Base-by-base conservation (phyloP, 2,113 vertebrate genomes). In the Todiramphus saurophagus region DNA sequence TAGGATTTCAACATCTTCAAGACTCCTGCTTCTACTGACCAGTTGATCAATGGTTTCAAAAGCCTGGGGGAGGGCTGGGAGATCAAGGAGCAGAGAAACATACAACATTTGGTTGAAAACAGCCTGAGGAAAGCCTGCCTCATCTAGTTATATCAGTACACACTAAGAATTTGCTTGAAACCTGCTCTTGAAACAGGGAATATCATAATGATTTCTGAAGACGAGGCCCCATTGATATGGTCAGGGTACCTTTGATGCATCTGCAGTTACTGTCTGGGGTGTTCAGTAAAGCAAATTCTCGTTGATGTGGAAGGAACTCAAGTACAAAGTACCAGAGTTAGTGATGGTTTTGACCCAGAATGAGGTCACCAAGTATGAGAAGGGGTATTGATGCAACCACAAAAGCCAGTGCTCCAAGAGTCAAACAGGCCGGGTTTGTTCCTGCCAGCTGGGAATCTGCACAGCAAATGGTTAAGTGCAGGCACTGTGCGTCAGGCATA, bases 391-490 rank as follows among this genome's bases (percentile, higher is more conserved):
- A 24, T 4, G 6, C 7, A 19, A 7, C 41, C 39, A 56, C 35
- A 51, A 64, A 76, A 89, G 8, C 30, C 63, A 18, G 39, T 20
- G 30, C 79, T 73, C 11, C 15, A 18, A 39, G 76, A 4, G 39
- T 44, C 83, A 78, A 35, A 5, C 35, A 46, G 48, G 39, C 35
- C 25, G 37, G 53, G 28, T n/a, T 51, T 75, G 56, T 33, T 83
- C 31, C 35, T 31, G n/a, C 27, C 69, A 62, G 73, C 69, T 77
- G 41, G 25, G 68, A 44, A 31, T n/a, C 25, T 30, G 20, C 30
- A 20, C 15, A 20, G 23, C 16, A 30, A 63, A 28, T 1, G 3
- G 10, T 4, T 55, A 12, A 2, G 2, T 21, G 10, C 24, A 44
- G 55, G 30, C 33, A 4, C 28, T 35, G 17, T 28, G 13, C 16